Percentiles rank a stretch among this genome's conserved stretches.
Conservation (phyloP, 2,797 vertebrate genomes). For the Aratinga solstitialis region DNA sequence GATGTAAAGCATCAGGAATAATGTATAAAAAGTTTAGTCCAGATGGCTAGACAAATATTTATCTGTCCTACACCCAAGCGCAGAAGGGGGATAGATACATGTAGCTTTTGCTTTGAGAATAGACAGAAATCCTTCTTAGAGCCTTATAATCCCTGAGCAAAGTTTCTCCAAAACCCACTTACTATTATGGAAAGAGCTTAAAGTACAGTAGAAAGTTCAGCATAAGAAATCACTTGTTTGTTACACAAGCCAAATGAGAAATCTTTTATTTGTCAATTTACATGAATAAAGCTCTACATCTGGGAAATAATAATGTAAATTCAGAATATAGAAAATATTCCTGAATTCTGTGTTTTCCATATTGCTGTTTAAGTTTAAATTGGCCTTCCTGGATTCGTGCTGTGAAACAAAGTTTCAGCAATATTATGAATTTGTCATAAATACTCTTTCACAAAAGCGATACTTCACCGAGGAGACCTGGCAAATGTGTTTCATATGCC, state of each 20-base stretch:
- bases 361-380: neutral
- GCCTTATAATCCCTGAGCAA: neutral
- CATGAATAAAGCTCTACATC: neutral
- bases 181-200: neutral
- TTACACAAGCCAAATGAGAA: neutral
- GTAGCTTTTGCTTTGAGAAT: neutral
- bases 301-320: neutral
- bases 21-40: neutral
- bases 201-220: neutral
- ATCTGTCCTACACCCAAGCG: accelerated
- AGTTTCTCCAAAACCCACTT: neutral
- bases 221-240: neutral
- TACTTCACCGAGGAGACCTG: neutral
- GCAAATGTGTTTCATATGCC: neutral
- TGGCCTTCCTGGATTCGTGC: neutral
- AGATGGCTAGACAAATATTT: neutral
- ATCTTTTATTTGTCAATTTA: neutral
- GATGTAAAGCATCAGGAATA: neutral
- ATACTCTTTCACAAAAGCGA: neutral
- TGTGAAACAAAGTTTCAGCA: neutral
- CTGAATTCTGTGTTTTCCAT: neutral
- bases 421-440: neutral
- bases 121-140: neutral
- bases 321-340: neutral
- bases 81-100: neutral